Evolutionary conservation across 2,797 vertebrate species (phyloP).

Genomic region (Crax fasciolata): DNA sequence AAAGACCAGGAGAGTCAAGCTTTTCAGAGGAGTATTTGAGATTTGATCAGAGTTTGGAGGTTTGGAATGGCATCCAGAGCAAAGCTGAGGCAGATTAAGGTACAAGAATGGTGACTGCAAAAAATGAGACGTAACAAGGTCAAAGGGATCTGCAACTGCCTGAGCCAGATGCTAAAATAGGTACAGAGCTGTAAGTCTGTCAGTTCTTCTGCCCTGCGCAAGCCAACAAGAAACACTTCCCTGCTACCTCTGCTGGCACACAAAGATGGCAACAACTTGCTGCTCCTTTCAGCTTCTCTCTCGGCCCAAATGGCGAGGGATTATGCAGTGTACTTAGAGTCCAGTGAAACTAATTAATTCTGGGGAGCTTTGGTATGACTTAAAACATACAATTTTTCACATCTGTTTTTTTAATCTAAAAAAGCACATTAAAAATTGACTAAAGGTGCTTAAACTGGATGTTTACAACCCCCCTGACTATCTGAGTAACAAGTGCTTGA

Average conservation of each 20-base stretch:
- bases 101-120: background rate
- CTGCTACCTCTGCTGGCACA: background rate
- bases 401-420: background rate
- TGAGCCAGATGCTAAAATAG: accelerated
- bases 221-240: background rate
- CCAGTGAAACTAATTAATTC: background rate
- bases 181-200: background rate
- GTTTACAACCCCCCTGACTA: background rate
- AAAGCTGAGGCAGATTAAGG: background rate
- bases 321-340: background rate
- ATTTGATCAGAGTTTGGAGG: background rate
- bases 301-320: background rate
- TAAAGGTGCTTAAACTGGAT: background rate
- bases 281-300: background rate
- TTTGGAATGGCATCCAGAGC: background rate
- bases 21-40: background rate
- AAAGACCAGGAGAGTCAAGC: background rate
- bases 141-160: background rate
- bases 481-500: background rate
- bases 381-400: background rate
- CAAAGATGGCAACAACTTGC: background rate
- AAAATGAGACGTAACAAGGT: background rate
- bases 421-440: background rate
- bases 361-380: background rate
- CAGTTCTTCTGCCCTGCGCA: background rate